These are phyloP conservation scores for Crotophaga sulcirostris DNA, from an alignment of 2,113 vertebrate genomes.

Conservation along the genomic window DNA sequence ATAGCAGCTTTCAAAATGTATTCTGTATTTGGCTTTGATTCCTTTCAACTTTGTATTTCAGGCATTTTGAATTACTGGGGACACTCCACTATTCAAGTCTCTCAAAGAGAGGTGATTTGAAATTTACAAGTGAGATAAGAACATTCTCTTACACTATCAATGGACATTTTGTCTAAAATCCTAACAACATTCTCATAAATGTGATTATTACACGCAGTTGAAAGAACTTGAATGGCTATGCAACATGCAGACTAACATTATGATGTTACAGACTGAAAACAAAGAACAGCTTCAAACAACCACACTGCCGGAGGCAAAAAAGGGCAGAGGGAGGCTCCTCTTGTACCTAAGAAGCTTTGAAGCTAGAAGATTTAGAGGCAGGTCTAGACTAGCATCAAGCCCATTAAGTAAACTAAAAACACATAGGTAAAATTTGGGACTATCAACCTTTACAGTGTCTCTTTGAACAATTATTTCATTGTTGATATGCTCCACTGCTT, in stretches of 20 bases:
- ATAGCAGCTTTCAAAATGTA: neutral
- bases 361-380: constrained; percentile 25
- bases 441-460: neutral
- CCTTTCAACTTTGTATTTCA: neutral
- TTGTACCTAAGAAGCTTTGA: constrained; percentile 10
- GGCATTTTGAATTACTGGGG: neutral
- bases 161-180: neutral
- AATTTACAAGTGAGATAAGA: neutral
- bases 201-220: neutral
- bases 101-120: neutral
- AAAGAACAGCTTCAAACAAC: constrained; percentile 50
- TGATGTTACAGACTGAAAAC: constrained; percentile 33
- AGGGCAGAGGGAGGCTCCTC: constrained; percentile 30
- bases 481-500: neutral
- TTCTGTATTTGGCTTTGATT: neutral
- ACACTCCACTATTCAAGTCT: neutral
- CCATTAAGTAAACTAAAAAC: constrained; percentile 40
- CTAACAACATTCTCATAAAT: constrained; percentile 13
- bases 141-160: neutral
- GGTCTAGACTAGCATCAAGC: constrained; percentile 23
- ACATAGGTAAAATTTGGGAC: neutral
- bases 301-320: neutral
- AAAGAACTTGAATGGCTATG: constrained; percentile 6
- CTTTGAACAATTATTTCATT: neutral
- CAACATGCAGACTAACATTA: constrained; percentile 7